Evolutionary conservation across 2,888 invertebrate species (phyloP), one percentile per base, ranked within the genome.

Genomic region (Deilephila elpenor): DNA sequence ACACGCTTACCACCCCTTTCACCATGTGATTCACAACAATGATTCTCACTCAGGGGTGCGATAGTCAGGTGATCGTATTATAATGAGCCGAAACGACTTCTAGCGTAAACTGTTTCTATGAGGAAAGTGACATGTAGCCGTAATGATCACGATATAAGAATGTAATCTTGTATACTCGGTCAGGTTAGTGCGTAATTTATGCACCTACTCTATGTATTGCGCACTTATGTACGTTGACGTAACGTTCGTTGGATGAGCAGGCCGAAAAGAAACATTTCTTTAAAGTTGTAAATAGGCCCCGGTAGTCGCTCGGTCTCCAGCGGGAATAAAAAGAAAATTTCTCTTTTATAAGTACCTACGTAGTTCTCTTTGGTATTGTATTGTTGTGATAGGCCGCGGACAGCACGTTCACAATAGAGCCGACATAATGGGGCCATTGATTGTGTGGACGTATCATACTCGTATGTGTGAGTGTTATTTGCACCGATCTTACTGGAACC

Each of bases 361-460:
- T 85, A 83, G 88, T 89, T 88, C 88, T 86, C 85, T 88, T 86
- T 86, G 81, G 89, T 86, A 91, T 92, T 92, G 86, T 86, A 77
- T 81, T 80, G 87, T 90, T 84, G 91, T 89, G 90, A 92, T 91
- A 87, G 89, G 88, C 87, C 51, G 89, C 89, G 91, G 91, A 88
- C 89, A 89, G 90, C 86, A 91, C 88, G 76, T 88, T 88, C 89
- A 93, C 93, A 93, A 93, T 93, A 89, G 91, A 82, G 84, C 89
- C 89, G 88, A 90, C 90, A 89, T 90, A 94, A 93, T 92, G 92
- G 91, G 90, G 89, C 88, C 92, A 92, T 91, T 92, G 92, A 93
- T 92, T 92, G 90, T 91, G 86, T 86, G 87, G 85, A 87, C 88
- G 88, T 88, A 83, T 83, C 82, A 78, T 84, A 82, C 73, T 72